Conservation (phyloP, 2,113 vertebrate genomes). For the Microcebus tavaratra region DNA sequence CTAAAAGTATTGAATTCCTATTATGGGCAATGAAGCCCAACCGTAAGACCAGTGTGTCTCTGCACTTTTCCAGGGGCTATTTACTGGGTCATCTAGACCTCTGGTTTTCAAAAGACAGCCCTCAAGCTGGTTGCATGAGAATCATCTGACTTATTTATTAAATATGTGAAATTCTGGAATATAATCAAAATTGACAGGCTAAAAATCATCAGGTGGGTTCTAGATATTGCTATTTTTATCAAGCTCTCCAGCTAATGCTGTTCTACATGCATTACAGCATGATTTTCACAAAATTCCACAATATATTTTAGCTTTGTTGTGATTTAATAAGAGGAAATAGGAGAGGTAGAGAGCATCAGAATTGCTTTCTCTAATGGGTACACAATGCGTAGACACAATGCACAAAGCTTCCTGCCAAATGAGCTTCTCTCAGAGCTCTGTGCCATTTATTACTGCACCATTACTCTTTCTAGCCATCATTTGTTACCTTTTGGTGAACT, state of each 20-base stretch:
- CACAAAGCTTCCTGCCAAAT: slow-evolving; percentile 59
- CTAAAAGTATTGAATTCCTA: slow-evolving; percentile 54
- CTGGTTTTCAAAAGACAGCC: slow-evolving; percentile 40
- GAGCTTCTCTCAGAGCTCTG: background rate
- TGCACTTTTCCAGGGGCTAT: slow-evolving; percentile 52
- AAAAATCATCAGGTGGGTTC: background rate
- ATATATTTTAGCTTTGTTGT: background rate
- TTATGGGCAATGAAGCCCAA: slow-evolving; percentile 58
- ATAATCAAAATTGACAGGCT: background rate
- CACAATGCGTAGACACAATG: background rate
- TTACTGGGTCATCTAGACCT: slow-evolving; percentile 47
- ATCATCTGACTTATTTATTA: slow-evolving; percentile 32
- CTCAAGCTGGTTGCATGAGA: background rate
- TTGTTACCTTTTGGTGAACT: slow-evolving; percentile 64
- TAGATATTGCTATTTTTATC: slow-evolving; percentile 13
- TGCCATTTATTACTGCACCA: slow-evolving; percentile 25
- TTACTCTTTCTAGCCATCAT: slow-evolving; percentile 30
- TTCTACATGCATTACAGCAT: background rate
- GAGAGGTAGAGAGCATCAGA: background rate
- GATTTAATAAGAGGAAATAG: background rate
- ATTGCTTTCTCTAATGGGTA: slow-evolving; percentile 8
- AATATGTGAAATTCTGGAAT: background rate
- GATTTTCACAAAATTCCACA: background rate
- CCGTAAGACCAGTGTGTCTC: background rate
- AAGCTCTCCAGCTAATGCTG: background rate